A percentile compares a stretch with the other conserved stretches of the same genome.
Conservation (phyloP, 2,888 invertebrate genomes). For the Marasmarcha lunaedactyla region DNA sequence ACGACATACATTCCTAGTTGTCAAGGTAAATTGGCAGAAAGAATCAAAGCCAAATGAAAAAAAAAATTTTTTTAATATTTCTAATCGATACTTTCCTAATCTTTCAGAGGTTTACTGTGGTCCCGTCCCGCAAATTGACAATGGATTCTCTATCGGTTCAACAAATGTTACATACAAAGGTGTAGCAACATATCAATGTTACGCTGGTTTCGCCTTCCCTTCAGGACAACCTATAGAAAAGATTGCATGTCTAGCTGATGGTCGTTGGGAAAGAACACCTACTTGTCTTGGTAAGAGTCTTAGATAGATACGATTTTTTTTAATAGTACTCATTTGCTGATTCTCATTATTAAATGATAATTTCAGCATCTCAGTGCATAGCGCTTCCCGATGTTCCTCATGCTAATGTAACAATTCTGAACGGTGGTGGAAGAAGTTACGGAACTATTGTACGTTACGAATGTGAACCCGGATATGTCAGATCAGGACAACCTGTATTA, state of each 20-base stretch:
- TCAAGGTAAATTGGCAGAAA: constrained; percentile 73
- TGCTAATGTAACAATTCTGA: constrained; percentile 86
- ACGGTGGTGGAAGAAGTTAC: constrained; percentile 92
- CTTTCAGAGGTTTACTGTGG: constrained; percentile 90
- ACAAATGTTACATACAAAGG: constrained; percentile 95
- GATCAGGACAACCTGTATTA: constrained; percentile 89
- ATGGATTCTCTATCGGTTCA: constrained; percentile 95
- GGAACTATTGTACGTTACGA: constrained; percentile 93
- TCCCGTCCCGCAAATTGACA: constrained; percentile 97
- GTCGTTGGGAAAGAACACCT: constrained; percentile 93
- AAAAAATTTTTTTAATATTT: too few species aligned
- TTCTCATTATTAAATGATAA: constrained; percentile 2
- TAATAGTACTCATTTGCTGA: constrained; percentile 2
- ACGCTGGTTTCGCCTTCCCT: constrained; percentile 94
- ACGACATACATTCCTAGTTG: constrained; percentile 92
- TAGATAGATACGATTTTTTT: constrained; percentile 2
- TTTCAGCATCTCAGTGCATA: constrained; percentile 88
- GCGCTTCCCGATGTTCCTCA: constrained; percentile 88
- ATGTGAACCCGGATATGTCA: constrained; percentile 90
- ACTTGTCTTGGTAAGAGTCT: constrained; percentile 79
- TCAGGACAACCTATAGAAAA: constrained; percentile 88
- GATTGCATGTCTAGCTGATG: constrained; percentile 90
- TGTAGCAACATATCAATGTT: constrained; percentile 95
- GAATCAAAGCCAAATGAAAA: constrained; percentile 4
- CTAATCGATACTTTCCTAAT: too few species aligned